A percentile compares a stretch with the other conserved stretches of the same genome.
phyloP scores from a whole-genome alignment of 2,888 invertebrate species.

The Cryptocephalus moraei region DNA sequence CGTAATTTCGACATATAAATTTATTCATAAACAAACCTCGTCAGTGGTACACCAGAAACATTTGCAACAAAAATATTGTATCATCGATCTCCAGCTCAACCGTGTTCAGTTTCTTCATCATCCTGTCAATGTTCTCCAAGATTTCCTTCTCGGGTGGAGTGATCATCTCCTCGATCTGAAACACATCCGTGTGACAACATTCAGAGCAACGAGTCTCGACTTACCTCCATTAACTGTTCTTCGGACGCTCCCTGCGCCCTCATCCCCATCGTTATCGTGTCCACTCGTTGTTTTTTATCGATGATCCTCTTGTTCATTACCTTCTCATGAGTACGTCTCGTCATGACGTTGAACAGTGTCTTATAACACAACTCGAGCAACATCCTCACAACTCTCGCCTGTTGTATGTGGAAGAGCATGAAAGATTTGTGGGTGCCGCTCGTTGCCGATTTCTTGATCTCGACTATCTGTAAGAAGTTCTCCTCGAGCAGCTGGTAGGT shows the following conservation, averaged over 20 bases:
- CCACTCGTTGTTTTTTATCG: slow-evolving; percentile 78
- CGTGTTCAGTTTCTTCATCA: slow-evolving; percentile 65
- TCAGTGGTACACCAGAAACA: slow-evolving; percentile 53
- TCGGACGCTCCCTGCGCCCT: slow-evolving; percentile 66
- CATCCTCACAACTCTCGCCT: slow-evolving; percentile 58
- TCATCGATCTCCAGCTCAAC: slow-evolving; percentile 74
- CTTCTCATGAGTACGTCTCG: slow-evolving; percentile 53
- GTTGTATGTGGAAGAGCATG: slow-evolving; percentile 64
- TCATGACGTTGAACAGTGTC: slow-evolving; percentile 58
- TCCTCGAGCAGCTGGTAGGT: slow-evolving; percentile 79
- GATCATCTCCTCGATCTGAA: slow-evolving; percentile 72
- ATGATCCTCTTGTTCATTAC: slow-evolving; percentile 66
- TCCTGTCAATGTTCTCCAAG: slow-evolving; percentile 61
- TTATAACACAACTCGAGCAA: slow-evolving; percentile 61
- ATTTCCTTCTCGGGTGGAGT: slow-evolving; percentile 76
- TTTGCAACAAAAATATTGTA: slow-evolving; percentile 71
- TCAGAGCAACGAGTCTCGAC: slow-evolving; percentile 12
- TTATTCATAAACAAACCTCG: no score
- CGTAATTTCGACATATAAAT: no score
- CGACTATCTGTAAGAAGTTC: slow-evolving; percentile 57
- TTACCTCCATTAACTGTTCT: slow-evolving; percentile 70
- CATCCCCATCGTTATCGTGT: slow-evolving; percentile 71
- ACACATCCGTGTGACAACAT: slow-evolving; percentile 16
- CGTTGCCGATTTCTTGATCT: slow-evolving; percentile 40
- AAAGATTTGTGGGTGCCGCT: slow-evolving; percentile 68